phyloP scores from a whole-genome alignment of 2,888 invertebrate genomes.

The Stenchaetothrips biformis region DNA sequence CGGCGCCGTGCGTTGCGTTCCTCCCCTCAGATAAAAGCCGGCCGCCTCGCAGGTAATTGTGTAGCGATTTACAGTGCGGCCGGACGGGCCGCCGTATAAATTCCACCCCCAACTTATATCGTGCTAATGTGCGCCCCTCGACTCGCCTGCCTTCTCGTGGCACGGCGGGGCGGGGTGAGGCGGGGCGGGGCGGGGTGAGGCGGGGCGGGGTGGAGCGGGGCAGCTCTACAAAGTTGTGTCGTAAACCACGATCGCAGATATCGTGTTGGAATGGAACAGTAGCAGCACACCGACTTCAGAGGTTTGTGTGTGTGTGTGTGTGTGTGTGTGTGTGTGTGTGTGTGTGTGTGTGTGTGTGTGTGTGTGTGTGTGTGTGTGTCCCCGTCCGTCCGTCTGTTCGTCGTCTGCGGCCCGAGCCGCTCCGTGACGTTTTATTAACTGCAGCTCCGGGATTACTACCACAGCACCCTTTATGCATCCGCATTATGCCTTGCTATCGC shows the following conservation, averaged over 20 bases:
- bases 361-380: too few species aligned
- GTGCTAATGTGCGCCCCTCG: not conserved
- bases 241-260: conserved; percentile 11
- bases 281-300: too few species aligned
- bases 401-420: not conserved
- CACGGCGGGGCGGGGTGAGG: too few species aligned
- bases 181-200: too few species aligned
- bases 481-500: not conserved
- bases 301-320: not conserved
- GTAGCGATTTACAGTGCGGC: not conserved
- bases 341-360: not conserved
- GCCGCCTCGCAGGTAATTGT: not conserved
- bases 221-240: conserved; percentile 1
- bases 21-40: too few species aligned
- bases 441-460: too few species aligned
- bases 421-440: too few species aligned
- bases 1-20: too few species aligned
- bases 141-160: not conserved
- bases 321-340: not conserved
- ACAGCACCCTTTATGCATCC: not conserved
- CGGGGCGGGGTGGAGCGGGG: too few species aligned
- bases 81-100: not conserved
- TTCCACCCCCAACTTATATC: not conserved
- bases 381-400: not conserved
- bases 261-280: not conserved